Evolutionary conservation across 2,888 invertebrate species (phyloP).

Genomic region (Noctua pronuba): DNA sequence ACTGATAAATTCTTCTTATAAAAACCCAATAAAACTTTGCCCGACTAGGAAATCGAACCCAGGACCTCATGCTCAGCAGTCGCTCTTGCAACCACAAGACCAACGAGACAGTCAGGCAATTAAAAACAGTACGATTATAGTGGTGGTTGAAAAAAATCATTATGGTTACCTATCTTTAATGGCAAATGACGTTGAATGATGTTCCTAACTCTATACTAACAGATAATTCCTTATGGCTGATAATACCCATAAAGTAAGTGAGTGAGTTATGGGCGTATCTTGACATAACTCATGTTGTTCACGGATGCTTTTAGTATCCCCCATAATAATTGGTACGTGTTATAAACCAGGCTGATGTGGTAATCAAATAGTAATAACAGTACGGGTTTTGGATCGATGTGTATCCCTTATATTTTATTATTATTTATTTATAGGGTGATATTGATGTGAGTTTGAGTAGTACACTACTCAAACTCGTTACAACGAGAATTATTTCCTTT

Average conservation of each 20-base stretch:
- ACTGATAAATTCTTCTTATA: too few relatives aligned
- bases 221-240: conserved; percentile 28
- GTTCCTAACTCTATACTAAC: neutral
- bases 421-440: conserved; percentile 7
- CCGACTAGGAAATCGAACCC: too few relatives aligned
- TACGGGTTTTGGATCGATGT: neutral
- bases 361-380: conserved; percentile 40
- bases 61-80: too few relatives aligned
- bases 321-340: conserved; percentile 47
- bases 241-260: conserved; percentile 30
- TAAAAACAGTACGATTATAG: neutral
- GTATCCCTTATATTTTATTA: conserved; percentile 17
- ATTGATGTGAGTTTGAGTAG: neutral
- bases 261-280: conserved; percentile 39
- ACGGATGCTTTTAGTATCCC: conserved; percentile 48
- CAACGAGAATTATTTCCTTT: too few relatives aligned
- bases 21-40: too few relatives aligned
- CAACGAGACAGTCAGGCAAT: too few relatives aligned
- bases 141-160: neutral
- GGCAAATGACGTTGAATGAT: neutral
- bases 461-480: too few relatives aligned
- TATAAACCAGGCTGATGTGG: conserved; percentile 21
- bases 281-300: conserved; percentile 43
- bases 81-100: too few relatives aligned
- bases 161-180: neutral